Evolutionary conservation across 1,140 invertebrate species (phyloP).

Genomic region (Aphaenogaster ashmeadi): DNA sequence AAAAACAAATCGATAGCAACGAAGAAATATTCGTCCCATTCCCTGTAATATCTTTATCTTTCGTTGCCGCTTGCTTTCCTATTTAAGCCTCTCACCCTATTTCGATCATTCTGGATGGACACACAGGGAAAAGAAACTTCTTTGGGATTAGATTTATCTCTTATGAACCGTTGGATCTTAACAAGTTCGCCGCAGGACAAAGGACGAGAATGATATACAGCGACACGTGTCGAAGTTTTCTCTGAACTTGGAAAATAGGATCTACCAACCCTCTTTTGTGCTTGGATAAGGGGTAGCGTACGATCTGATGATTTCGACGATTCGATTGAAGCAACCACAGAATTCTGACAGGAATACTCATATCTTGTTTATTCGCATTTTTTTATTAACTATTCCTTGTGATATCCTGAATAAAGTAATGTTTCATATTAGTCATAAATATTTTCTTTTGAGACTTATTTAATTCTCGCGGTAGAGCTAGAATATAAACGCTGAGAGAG

Average conservation of each 20-base stretch:
- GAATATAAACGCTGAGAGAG: neutral
- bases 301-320: conserved; percentile 32
- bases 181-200: conserved; percentile 53
- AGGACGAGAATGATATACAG: conserved; percentile 46
- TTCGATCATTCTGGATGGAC: conserved; percentile 23
- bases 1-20: neutral
- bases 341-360: conserved; percentile 1
- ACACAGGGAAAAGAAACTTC: conserved; percentile 26
- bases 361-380: conserved; percentile 9
- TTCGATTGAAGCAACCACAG: neutral
- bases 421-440: conserved; percentile 4
- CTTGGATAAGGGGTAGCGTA: neutral
- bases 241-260: conserved; percentile 66
- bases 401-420: neutral
- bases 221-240: conserved; percentile 71
- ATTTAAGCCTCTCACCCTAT: conserved; percentile 9
- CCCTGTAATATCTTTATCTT: neutral
- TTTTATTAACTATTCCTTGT: neutral
- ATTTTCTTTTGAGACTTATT: neutral
- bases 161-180: conserved; percentile 36
- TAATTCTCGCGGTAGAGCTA: neutral
- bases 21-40: conserved; percentile 20
- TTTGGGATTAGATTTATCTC: conserved; percentile 61
- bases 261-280: conserved; percentile 28
- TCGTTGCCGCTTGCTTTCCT: neutral